Base-by-base conservation (phyloP, 2,888 invertebrate genomes). In the Salticus scenicus region DNA sequence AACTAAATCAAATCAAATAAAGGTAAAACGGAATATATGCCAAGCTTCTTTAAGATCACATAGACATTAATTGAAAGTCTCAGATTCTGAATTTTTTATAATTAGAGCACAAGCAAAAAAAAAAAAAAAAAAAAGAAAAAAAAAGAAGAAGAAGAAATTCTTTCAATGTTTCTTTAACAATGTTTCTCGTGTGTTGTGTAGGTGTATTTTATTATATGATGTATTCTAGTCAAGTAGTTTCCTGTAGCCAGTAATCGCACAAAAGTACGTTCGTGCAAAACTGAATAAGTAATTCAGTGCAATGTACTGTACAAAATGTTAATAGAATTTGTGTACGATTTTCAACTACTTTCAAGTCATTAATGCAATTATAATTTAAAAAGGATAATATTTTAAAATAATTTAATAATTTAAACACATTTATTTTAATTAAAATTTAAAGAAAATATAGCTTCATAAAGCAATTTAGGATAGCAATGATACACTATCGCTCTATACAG, bases 201-300 rank as follows among this genome's bases (percentile, higher is more conserved):
- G 37, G 37, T 47, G 17, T 14, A 47, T 12, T 10, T 47, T 17
- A 2, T 47, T 47, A 12, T 47, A 12, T 14, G 17, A 14, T 17
- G 42, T 47, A 47, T 47, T 47, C 64, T 64, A 64, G 64, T 64
- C 64, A 64, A 12, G 30, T n/a, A 24, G 64, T 30, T 27, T 28
- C 30, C 10, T 28, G 14, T 64, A 64, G 64, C 64, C 64, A 64
- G 17, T 64, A 64, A 64, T 64, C 64, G 64, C 64, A 64, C 64
- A 64, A 64, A 47, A 47, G 47, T 47, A 47, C 17, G 47, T 47
- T 17, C 17, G 2, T 47, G 47, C 2, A 47, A 7, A 47, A 17
- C n/a, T 47, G 47, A 47, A 47, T 47, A 10, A 12, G 7, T 17
- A 47, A 14, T 47, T 47, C 47, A 17, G 47, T 5, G 7, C 2